A percentile compares a stretch with the other conserved stretches of the same genome.
phyloP scores from a whole-genome alignment of 2,888 invertebrate genomes.

The Scrobipalpa costella region DNA sequence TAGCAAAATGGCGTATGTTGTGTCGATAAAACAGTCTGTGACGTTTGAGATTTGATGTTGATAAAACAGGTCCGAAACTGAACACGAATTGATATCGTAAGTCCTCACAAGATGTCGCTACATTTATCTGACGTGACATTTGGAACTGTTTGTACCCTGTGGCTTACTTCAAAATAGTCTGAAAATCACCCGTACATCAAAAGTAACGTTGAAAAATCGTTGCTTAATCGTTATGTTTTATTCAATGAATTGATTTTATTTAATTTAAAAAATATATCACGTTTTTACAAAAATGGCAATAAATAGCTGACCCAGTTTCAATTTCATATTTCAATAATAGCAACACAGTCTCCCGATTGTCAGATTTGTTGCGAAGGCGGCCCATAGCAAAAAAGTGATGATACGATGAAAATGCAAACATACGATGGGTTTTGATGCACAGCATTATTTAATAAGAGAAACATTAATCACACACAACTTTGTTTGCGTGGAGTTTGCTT shows the following conservation, averaged over 20 bases:
- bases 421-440: conserved; percentile 12
- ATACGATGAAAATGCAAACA: conserved; percentile 5
- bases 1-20: conserved; percentile 76
- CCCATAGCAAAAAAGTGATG: conserved; percentile 7
- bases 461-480: not conserved
- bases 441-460: conserved; percentile 11
- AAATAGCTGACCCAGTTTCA: not conserved
- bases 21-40: conserved; percentile 51
- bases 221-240: not conserved
- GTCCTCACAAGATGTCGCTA: conserved; percentile 46
- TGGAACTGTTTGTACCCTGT: too few relatives aligned
- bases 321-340: not conserved
- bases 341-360: conserved; percentile 7
- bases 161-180: not conserved
- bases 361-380: conserved; percentile 11
- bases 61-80: conserved; percentile 50
- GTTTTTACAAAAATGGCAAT: conserved; percentile 9
- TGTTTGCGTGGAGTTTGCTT: not conserved
- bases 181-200: not conserved
- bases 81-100: conserved; percentile 23
- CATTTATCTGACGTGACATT: not conserved
- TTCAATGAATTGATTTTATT: not conserved
- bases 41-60: conserved; percentile 35
- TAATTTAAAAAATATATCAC: not conserved
- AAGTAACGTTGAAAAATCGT: not conserved